Evolutionary conservation across 1,140 invertebrate genomes (phyloP).

Genomic region (Drosophila suzukii): DNA sequence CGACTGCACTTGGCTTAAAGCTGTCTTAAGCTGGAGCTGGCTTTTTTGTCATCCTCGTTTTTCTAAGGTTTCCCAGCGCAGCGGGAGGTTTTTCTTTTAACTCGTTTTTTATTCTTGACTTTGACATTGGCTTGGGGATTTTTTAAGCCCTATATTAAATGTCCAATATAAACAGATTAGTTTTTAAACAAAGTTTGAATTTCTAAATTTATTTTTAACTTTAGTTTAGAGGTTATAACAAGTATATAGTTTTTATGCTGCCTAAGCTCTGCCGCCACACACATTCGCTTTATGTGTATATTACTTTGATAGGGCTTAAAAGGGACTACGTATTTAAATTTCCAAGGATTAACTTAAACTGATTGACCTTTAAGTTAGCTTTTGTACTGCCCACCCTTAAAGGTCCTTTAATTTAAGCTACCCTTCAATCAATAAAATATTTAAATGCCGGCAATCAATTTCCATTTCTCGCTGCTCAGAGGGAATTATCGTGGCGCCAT

Average conservation of each 20-base stretch:
- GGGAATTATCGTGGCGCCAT: constrained; percentile 51
- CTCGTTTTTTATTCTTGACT: constrained; percentile 5
- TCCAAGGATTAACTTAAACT: constrained; percentile 1
- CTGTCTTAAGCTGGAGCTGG: constrained; percentile 29
- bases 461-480: constrained; percentile 54
- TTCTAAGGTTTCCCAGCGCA: constrained; percentile 52
- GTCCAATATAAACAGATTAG: background rate
- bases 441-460: constrained; percentile 76
- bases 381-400: background rate
- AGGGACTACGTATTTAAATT: background rate
- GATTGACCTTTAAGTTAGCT: background rate
- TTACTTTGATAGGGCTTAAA: background rate
- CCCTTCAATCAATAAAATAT: constrained; percentile 70
- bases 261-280: too few relatives aligned
- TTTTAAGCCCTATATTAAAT: background rate
- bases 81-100: constrained; percentile 33
- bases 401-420: background rate
- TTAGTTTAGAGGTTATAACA: background rate
- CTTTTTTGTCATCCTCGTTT: background rate
- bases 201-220: background rate
- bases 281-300: background rate
- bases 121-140: background rate
- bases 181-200: background rate
- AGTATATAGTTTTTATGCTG: too few relatives aligned
- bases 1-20: constrained; percentile 59